Percentiles rank a stretch among this genome's conserved stretches.
Evolutionary conservation across 2,888 invertebrate genomes (phyloP).

Genomic region (Hedya salicella): DNA sequence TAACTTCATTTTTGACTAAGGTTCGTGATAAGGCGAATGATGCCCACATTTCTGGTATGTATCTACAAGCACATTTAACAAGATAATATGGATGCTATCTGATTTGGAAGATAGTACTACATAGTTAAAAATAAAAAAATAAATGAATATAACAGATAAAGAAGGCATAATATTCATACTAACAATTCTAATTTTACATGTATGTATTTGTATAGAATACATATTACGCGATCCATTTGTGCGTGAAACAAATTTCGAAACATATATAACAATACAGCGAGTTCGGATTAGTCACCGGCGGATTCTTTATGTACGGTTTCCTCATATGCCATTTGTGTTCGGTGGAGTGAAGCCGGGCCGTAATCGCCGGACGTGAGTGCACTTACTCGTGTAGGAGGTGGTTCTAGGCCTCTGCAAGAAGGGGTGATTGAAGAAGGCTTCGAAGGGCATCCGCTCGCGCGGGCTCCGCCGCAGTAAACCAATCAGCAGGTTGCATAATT

Average conservation of each 20-base stretch:
- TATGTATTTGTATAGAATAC: neutral
- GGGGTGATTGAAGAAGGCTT: conserved; percentile 97
- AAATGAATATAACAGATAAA: conserved; percentile 1
- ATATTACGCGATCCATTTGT: conserved; percentile 4
- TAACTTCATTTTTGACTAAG: neutral
- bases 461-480: conserved; percentile 96
- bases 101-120: neutral
- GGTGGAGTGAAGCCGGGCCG: neutral
- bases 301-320: conserved; percentile 27
- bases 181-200: no score
- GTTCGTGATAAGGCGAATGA: conserved; percentile 17
- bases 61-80: conserved; percentile 2
- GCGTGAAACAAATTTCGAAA: conserved; percentile 24
- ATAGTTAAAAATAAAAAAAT: neutral
- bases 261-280: conserved; percentile 33
- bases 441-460: conserved; percentile 97
- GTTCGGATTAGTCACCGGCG: conserved; percentile 29
- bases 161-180: neutral
- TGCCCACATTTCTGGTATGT: conserved; percentile 7
- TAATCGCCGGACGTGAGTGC: neutral
- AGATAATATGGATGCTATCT: neutral
- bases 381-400: conserved; percentile 79
- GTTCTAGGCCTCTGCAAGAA: conserved; percentile 90
- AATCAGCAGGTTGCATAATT: conserved; percentile 93
- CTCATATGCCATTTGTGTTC: conserved; percentile 11